Evolutionary conservation across 2,113 vertebrate species (phyloP).

Genomic region (Lamprotornis superbus): DNA sequence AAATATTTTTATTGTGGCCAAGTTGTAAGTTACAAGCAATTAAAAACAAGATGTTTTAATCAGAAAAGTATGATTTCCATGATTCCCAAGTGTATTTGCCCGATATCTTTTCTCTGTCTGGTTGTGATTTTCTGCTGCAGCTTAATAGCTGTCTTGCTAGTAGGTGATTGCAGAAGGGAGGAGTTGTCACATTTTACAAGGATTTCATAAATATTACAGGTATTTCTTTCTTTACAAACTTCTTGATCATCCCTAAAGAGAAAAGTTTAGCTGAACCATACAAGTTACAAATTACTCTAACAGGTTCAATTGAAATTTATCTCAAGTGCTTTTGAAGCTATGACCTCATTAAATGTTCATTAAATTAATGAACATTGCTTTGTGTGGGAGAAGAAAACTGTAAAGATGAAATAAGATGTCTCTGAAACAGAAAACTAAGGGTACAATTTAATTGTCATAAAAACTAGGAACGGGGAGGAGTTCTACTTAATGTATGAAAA

Average conservation of each 20-base stretch:
- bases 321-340: conserved; percentile 28
- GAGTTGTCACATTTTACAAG: not conserved
- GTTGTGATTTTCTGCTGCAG: not conserved
- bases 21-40: not conserved
- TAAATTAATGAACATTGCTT: conserved; percentile 23
- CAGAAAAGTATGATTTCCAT: not conserved
- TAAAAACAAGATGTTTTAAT: not conserved
- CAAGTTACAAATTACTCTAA: conserved; percentile 35
- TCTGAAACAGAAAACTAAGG: conserved; percentile 24
- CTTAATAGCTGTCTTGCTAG: not conserved
- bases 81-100: not conserved
- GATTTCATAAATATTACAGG: not conserved
- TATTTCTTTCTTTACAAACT: conserved; percentile 25
- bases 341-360: conserved; percentile 24
- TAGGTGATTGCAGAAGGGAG: not conserved
- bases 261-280: conserved; percentile 3
- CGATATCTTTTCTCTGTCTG: not conserved
- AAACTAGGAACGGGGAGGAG: not conserved
- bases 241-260: conserved; percentile 27
- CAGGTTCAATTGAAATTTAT: conserved; percentile 45
- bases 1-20: not conserved
- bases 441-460: conserved; percentile 15
- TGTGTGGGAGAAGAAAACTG: not conserved
- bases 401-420: conserved; percentile 45
- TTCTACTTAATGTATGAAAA: not conserved